Conservation (phyloP, 2,797 vertebrate species). For the Crocidura indochinensis region DNA sequence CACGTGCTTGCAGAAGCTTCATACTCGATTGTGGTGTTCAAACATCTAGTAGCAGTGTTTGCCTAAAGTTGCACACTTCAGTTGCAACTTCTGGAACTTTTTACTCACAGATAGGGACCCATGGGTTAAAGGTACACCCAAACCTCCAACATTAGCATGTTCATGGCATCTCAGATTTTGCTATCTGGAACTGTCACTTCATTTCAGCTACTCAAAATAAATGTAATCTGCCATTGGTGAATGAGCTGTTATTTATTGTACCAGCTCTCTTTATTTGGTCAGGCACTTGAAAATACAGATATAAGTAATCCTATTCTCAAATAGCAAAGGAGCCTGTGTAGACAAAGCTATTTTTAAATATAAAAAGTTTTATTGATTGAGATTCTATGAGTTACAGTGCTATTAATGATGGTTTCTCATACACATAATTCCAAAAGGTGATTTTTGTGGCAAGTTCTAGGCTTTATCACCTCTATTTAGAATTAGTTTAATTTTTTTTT, state of each 20-base stretch:
- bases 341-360: slow-evolving; percentile 2
- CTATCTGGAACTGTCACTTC: slow-evolving; percentile 41
- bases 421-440: no score
- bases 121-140: slow-evolving; percentile 43
- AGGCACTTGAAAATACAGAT: slow-evolving; percentile 21
- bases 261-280: slow-evolving; percentile 11
- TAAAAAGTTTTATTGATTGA: not conserved
- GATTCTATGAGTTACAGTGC: no score
- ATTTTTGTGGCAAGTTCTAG: no score
- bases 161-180: slow-evolving; percentile 41
- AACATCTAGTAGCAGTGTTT: no score
- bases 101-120: slow-evolving; percentile 1
- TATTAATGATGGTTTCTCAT: no score
- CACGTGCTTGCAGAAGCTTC: no score
- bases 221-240: slow-evolving; percentile 48
- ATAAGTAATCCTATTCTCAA: slow-evolving; percentile 41
- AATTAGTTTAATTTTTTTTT: slow-evolving; percentile 15
- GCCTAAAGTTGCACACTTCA: no score
- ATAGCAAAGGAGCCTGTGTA: slow-evolving; percentile 26
- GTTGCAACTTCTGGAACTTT: not conserved
- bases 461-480: no score
- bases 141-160: slow-evolving; percentile 47
- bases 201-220: slow-evolving; percentile 65
- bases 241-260: slow-evolving; percentile 57
- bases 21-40: no score